phyloP scores from a whole-genome alignment of 2,797 vertebrate species.

The Salmo trutta region DNA sequence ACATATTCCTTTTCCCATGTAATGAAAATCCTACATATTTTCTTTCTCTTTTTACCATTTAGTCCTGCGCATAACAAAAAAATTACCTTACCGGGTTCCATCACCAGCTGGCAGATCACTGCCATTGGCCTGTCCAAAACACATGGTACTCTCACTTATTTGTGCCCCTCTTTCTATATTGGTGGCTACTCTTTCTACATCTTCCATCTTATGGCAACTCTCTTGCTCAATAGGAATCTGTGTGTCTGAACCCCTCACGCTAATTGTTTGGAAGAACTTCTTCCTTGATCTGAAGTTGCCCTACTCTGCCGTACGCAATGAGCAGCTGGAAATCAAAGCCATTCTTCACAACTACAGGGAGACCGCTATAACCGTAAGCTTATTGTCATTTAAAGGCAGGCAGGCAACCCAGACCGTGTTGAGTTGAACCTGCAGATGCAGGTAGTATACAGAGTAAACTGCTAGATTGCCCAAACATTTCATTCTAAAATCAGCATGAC shows the following conservation, averaged over 20 bases:
- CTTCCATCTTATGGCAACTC: background rate
- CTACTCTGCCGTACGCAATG: conserved; percentile 71
- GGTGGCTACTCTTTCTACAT: background rate
- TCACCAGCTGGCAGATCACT: conserved; percentile 89
- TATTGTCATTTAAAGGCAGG: background rate
- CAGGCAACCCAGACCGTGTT: too few relatives aligned
- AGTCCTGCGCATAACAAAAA: conserved; percentile 22
- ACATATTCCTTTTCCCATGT: too few relatives aligned
- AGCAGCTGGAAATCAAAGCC: conserved; percentile 87
- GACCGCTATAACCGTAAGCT: conserved; percentile 44
- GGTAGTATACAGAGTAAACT: too few relatives aligned
- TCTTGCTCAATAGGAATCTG: conserved; percentile 80
- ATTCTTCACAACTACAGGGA: conserved; percentile 83
- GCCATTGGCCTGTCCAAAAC: conserved; percentile 80
- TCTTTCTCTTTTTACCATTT: background rate
- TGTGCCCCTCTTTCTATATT: background rate
- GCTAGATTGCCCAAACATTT: too few relatives aligned
- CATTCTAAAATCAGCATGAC: too few relatives aligned
- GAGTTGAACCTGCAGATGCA: too few relatives aligned
- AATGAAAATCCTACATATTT: background rate
- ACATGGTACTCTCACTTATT: conserved; percentile 42
- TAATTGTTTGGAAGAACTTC: conserved; percentile 81
- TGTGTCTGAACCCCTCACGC: conserved; percentile 80
- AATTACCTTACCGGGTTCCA: conserved; percentile 79
- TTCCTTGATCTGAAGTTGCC: conserved; percentile 83